Evolutionary conservation across 2,797 vertebrate species (phyloP), one percentile per base, ranked within the genome.

Genomic region (Mionectes olivaceus): DNA sequence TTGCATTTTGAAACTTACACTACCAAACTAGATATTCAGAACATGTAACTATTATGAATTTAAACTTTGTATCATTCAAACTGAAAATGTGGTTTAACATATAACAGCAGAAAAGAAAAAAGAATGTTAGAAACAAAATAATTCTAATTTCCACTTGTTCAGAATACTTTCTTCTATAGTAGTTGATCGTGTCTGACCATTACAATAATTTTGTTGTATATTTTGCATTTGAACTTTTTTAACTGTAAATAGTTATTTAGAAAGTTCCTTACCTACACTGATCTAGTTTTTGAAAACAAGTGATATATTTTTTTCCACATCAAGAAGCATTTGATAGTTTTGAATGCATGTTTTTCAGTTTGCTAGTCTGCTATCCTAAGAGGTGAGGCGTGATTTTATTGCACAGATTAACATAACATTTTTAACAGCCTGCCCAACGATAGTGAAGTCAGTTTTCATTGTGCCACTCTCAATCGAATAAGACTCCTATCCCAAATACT

Each of bases 391-490:
- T 49, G 10, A 43, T 37, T 85, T 82, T 70, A 9, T 28, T 63
- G 14, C 21, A 44, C 17, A 65, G 35, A 7, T 57, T 71, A 68
- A 55, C 11, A 13, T 5, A 50, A 44, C 7, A 18, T 22, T 74
- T 83, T 63, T 37, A 19, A 25, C 5, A 27, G 18, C 4, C 15
- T 16, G 4, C 14, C 5, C 12, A 7, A 0, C 1, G 4, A 14
- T 9, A 16, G 7, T 28, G 47, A 41, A 11, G 32, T 41, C 53
- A 39, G 21, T 75, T 90, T 83, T 83, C 13, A 8, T 23, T 41
- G 2, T 10, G 17, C 19, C 46, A 6, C 3, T 53, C 22, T 39
- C 0, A 0, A n/a, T 30, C 0, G 19, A 25, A 17, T 11, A 56
- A 21, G 25, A 52, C 19, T 14, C 19, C 17, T 41, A 4, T 52